A percentile compares a stretch with the other conserved stretches of the same genome.
Evolutionary conservation across 2,888 invertebrate genomes (phyloP).

Genomic region (Ceriagrion tenellum): DNA sequence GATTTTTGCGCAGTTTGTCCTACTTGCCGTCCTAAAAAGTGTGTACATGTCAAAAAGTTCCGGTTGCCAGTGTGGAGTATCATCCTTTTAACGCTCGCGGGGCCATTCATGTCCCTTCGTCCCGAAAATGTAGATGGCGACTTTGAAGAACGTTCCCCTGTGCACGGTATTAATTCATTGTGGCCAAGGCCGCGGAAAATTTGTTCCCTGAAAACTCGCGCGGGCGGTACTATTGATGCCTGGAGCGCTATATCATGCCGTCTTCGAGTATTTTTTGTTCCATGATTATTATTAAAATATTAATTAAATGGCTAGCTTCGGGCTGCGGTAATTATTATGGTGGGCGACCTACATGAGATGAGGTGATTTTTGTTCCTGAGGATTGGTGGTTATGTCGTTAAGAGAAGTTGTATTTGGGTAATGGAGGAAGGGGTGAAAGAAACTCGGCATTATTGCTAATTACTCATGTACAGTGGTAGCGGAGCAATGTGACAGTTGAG

Average conservation of each 20-base stretch:
- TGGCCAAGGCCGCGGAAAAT: background rate
- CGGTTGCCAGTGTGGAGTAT: background rate
- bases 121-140: background rate
- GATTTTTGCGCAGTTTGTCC: background rate
- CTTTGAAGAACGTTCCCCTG: background rate
- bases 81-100: background rate
- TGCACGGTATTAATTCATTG: background rate
- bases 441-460: too few relatives aligned
- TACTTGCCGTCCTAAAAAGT: background rate
- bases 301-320: too few relatives aligned
- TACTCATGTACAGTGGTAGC: too few relatives aligned
- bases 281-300: background rate
- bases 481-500: too few relatives aligned
- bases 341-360: too few relatives aligned
- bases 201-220: background rate
- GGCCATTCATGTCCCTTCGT: background rate
- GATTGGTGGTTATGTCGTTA: too few relatives aligned
- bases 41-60: background rate
- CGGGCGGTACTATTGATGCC: background rate
- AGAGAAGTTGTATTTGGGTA: too few relatives aligned
- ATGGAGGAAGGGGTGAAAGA: too few relatives aligned
- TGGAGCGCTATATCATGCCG: background rate
- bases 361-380: too few relatives aligned
- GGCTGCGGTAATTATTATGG: too few relatives aligned
- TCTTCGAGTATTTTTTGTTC: background rate